A percentile compares a stretch with the other conserved stretches of the same genome.
phyloP scores from a whole-genome alignment of 2,113 vertebrate genomes.

The Charina bottae region DNA sequence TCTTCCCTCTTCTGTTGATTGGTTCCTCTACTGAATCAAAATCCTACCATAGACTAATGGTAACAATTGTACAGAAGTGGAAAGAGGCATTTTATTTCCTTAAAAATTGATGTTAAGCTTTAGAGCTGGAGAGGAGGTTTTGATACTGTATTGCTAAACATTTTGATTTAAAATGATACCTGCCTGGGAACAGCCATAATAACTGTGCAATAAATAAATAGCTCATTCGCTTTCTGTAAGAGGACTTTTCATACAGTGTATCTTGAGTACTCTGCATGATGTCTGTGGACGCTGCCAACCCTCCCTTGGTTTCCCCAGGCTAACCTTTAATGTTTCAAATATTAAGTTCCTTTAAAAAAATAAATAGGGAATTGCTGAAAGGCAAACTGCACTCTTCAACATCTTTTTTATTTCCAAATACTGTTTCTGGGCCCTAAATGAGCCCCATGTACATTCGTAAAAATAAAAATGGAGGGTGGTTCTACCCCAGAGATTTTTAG shows the following conservation, averaged over 20 bases:
- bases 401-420: not conserved
- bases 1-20: not conserved
- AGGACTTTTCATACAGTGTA: too few species aligned
- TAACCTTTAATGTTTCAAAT: not conserved
- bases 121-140: not conserved
- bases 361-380: not conserved
- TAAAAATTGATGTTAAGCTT: not conserved
- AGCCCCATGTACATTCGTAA: not conserved
- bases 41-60: not conserved
- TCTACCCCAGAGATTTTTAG: not conserved
- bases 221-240: not conserved
- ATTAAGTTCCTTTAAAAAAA: not conserved
- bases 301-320: too few species aligned
- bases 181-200: not conserved
- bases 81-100: not conserved
- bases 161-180: not conserved
- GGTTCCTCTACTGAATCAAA: not conserved
- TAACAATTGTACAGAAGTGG: constrained; percentile 6
- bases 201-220: not conserved
- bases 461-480: not conserved
- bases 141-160: not conserved
- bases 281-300: too few species aligned
- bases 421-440: not conserved
- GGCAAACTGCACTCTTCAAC: not conserved
- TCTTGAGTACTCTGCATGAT: too few species aligned